Percentiles rank a stretch among this genome's conserved stretches.
Conservation (phyloP, 2,113 vertebrate species). For the Myrmecophaga tridactyla region DNA sequence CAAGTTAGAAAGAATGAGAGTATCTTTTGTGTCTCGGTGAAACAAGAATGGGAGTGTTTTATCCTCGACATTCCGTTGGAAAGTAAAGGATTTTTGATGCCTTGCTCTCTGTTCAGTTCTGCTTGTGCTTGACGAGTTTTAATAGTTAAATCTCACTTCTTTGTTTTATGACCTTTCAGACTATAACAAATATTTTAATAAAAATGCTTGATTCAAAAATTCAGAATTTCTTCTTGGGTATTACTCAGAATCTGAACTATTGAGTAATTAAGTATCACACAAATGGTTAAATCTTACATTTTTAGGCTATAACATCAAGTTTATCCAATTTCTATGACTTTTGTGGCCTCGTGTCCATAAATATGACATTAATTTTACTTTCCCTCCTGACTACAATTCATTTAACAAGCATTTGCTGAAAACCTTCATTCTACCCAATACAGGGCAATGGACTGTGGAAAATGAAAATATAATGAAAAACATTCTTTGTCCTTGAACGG, state of each 20-base stretch:
- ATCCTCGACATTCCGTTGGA: not conserved
- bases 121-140: not conserved
- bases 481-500: not conserved
- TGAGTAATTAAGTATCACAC: not conserved
- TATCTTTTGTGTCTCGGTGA: not conserved
- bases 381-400: not conserved
- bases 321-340: not conserved
- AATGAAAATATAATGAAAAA: not conserved
- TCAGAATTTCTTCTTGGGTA: not conserved
- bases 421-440: not conserved
- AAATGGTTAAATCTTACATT: not conserved
- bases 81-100: not conserved
- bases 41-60: no score
- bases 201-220: not conserved
- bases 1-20: accelerated
- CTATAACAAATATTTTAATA: not conserved
- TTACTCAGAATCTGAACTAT: not conserved
- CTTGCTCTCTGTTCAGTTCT: not conserved
- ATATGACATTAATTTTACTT: not conserved
- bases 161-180: not conserved
- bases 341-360: not conserved
- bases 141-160: not conserved
- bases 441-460: not conserved
- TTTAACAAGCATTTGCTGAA: not conserved
- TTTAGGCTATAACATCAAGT: not conserved